Evolutionary conservation across 2,797 vertebrate genomes (phyloP).

Genomic region (Tokudaia muenninki): DNA sequence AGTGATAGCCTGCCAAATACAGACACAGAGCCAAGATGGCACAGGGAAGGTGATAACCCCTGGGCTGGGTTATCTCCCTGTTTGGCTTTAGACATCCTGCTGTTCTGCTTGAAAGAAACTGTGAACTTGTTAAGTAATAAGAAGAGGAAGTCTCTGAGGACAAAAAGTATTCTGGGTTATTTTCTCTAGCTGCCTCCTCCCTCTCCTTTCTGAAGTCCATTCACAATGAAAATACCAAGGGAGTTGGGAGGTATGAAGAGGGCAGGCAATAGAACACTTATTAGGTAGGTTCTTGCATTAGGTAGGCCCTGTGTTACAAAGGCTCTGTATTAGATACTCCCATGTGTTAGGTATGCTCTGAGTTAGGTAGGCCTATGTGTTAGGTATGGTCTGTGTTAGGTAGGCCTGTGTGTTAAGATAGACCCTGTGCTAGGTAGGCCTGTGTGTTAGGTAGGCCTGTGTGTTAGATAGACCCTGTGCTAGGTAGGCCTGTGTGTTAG

Average conservation of each 20-base stretch:
- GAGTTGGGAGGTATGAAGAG: background rate
- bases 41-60: background rate
- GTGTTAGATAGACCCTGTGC: background rate
- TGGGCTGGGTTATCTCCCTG: background rate
- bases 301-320: background rate
- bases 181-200: background rate
- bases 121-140: background rate
- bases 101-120: too few species aligned
- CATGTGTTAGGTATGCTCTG: background rate
- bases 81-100: accelerated
- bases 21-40: background rate
- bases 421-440: background rate
- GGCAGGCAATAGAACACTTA: background rate
- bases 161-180: background rate
- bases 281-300: background rate
- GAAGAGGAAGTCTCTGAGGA: background rate
- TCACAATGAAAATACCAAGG: background rate
- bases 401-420: background rate
- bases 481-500: background rate
- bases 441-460: too few species aligned
- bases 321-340: background rate
- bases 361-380: background rate
- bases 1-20: background rate
- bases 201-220: background rate
- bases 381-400: background rate